Conservation (phyloP, 2,797 vertebrate genomes). For the Lepilemur ruficaudatus region DNA sequence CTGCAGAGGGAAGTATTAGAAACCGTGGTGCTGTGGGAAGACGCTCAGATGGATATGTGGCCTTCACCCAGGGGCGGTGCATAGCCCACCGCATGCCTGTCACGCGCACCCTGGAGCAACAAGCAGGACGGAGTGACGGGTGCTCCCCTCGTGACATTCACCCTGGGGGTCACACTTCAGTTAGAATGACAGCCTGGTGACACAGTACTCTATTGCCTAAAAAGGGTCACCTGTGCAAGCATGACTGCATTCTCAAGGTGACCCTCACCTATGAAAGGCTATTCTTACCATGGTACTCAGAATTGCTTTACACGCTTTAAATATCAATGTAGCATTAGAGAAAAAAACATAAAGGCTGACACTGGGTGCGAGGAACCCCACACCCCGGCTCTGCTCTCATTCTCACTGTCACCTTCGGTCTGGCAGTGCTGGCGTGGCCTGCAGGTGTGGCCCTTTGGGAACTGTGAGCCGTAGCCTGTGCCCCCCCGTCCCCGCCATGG, state of each 20-base stretch:
- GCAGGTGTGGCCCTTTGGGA: no score
- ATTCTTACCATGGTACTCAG: background rate
- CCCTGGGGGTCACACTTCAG: no score
- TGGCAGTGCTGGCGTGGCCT: background rate
- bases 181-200: background rate
- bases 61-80: rapidly evolving
- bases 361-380: background rate
- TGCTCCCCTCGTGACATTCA: background rate
- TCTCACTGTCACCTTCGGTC: background rate
- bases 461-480: background rate
- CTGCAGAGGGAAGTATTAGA: background rate
- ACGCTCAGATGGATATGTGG: background rate
- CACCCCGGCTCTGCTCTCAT: background rate
- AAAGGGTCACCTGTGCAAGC: background rate
- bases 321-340: background rate
- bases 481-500: background rate
- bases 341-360: background rate
- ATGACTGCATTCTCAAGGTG: background rate
- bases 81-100: rapidly evolving
- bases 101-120: background rate
- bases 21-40: background rate
- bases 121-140: background rate
- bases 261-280: background rate
- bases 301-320: background rate
- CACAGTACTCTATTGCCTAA: background rate